Evolutionary conservation across 2,797 vertebrate genomes (phyloP).

Genomic region (Thalassophryne amazonica): DNA sequence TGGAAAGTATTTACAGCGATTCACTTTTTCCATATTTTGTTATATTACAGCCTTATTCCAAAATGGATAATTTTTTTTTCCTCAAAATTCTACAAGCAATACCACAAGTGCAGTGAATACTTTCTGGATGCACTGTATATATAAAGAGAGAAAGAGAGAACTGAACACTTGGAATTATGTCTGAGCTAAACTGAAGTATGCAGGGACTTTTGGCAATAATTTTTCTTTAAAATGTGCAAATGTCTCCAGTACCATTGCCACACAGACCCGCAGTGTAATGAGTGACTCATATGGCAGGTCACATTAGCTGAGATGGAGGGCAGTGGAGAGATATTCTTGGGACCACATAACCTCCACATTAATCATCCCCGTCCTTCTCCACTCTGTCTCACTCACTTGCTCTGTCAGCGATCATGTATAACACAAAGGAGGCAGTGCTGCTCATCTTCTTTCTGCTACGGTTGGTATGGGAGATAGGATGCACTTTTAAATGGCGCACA

Average conservation of each 20-base stretch:
- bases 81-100: too few species aligned
- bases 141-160: too few species aligned
- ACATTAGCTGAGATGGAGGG: constrained; percentile 74
- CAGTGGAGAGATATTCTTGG: constrained; percentile 71
- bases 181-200: too few species aligned
- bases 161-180: too few species aligned
- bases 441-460: constrained; percentile 27
- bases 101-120: too few species aligned
- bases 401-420: constrained; percentile 59
- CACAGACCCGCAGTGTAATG: constrained; percentile 28
- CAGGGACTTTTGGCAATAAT: too few species aligned
- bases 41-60: too few species aligned
- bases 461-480: neutral
- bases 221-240: too few species aligned
- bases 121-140: too few species aligned
- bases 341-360: constrained; percentile 61
- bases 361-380: constrained; percentile 56
- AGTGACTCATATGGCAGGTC: constrained; percentile 72
- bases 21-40: too few species aligned
- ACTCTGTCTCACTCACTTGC: constrained; percentile 45
- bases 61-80: too few species aligned
- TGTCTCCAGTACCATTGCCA: constrained; percentile 5
- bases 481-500: constrained; percentile 32
- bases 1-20: too few species aligned
- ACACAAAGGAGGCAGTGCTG: constrained; percentile 32